A percentile compares a stretch with the other conserved stretches of the same genome.
Conservation (phyloP, 2,888 invertebrate species). For the Eutolmus rufibarbis region DNA sequence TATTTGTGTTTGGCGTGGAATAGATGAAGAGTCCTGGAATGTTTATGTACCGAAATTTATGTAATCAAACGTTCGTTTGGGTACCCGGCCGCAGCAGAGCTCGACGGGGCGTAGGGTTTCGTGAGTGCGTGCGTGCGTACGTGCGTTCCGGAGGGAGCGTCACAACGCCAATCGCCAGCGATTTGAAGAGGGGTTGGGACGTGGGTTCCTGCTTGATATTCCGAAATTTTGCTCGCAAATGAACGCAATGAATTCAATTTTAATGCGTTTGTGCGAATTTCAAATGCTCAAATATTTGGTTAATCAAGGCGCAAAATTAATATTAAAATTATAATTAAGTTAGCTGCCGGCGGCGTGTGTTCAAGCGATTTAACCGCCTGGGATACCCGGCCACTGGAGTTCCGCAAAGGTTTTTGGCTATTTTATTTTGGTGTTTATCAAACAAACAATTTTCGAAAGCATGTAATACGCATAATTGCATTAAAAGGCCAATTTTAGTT, state of each 20-base stretch:
- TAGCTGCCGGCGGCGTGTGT: neutral
- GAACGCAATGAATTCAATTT: conserved; percentile 1
- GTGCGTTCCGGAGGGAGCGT: neutral
- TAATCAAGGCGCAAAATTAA: conserved; percentile 29
- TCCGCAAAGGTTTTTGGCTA: neutral
- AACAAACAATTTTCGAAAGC: neutral
- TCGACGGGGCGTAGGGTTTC: neutral
- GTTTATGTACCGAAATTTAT: conserved; percentile 37
- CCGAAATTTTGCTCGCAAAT: neutral
- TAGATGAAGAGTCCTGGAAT: conserved; percentile 26
- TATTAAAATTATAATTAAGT: conserved; percentile 26
- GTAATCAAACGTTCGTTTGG: conserved; percentile 36
- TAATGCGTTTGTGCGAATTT: conserved; percentile 28
- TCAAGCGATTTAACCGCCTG: neutral
- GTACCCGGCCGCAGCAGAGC: neutral
- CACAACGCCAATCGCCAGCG: neutral
- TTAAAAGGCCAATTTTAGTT: neutral
- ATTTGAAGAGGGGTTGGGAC: neutral
- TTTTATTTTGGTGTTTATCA: neutral
- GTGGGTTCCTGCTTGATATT: neutral
- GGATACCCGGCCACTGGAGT: neutral
- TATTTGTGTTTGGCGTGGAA: conserved; percentile 36
- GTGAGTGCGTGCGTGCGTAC: neutral
- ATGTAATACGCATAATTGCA: neutral
- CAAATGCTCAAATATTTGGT: conserved; percentile 25